phyloP scores from a whole-genome alignment of 2,113 vertebrate species.

The Psammodynastes pulverulentus region DNA sequence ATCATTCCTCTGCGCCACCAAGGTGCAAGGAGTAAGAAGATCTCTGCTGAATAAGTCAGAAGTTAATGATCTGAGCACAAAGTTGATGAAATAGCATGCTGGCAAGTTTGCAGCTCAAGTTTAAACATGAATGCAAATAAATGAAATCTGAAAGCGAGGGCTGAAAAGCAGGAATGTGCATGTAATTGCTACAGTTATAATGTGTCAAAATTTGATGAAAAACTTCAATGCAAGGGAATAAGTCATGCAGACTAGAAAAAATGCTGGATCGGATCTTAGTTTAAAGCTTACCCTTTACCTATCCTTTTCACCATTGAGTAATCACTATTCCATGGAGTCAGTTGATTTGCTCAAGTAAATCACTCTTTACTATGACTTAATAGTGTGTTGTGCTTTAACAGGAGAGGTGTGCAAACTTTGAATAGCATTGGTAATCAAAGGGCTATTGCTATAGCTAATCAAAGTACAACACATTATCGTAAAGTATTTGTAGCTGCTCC shows the following conservation, averaged over 20 bases:
- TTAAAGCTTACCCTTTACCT: background rate
- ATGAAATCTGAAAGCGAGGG: conserved; percentile 39
- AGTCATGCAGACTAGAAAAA: background rate
- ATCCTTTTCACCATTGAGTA: fast-evolving
- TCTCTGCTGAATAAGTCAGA: background rate
- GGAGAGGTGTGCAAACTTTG: fast-evolving
- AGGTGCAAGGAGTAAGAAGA: too few species aligned
- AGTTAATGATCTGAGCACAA: conserved; percentile 6
- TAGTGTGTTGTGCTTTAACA: background rate
- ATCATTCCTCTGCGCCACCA: too few species aligned
- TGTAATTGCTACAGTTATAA: conserved; percentile 9
- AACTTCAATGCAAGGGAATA: background rate
- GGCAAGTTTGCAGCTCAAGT: conserved; percentile 62
- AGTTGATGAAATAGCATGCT: background rate
- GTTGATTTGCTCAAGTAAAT: fast-evolving
- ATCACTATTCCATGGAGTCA: background rate
- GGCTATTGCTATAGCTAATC: background rate
- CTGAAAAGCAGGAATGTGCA: conserved; percentile 49
- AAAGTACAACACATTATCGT: background rate
- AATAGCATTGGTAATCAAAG: background rate
- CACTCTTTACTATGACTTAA: fast-evolving
- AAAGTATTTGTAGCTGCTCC: background rate
- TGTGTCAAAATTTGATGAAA: conserved; percentile 38
- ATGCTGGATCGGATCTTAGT: fast-evolving
- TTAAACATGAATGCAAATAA: conserved; percentile 64